Conservation (phyloP, 2,888 invertebrate genomes). For the Cheilosia scutellata region DNA sequence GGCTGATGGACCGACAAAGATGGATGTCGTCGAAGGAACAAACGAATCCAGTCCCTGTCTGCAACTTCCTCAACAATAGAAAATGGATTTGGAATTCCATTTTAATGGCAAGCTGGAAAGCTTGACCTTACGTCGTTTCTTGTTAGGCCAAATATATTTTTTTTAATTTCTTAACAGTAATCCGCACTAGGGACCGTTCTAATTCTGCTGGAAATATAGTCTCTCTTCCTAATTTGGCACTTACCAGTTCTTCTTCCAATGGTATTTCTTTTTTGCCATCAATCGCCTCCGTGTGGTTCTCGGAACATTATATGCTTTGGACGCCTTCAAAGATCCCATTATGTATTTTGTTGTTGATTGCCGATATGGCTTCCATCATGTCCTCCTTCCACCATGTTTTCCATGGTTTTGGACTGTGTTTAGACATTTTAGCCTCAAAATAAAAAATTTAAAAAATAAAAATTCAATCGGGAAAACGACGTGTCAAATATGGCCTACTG, state of each 20-base stretch:
- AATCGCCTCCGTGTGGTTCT: slow-evolving; percentile 8
- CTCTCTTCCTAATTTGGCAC: slow-evolving; percentile 5
- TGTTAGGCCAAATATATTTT: background rate
- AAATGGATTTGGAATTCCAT: background rate
- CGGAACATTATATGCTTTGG: slow-evolving; percentile 14
- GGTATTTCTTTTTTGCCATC: slow-evolving; percentile 7
- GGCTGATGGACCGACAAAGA: slow-evolving; percentile 33
- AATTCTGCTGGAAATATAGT: slow-evolving; percentile 10
- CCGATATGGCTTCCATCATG: background rate
- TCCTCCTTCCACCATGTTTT: background rate
- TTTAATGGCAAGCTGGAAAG: background rate
- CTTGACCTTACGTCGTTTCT: too few relatives aligned
- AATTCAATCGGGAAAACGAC: too few relatives aligned
- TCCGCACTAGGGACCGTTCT: background rate
- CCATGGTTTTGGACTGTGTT: background rate
- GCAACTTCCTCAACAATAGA: background rate
- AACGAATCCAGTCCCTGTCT: slow-evolving; percentile 7
- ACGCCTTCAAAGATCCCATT: slow-evolving; percentile 27
- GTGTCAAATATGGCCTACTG: too few relatives aligned
- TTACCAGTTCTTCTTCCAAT: slow-evolving; percentile 27
- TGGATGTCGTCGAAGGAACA: slow-evolving; percentile 28
- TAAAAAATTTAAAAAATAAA: too few relatives aligned
- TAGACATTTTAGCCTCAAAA: too few relatives aligned
- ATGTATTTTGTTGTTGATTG: background rate
- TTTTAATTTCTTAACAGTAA: slow-evolving; percentile 3